Evolutionary conservation across 2,113 vertebrate genomes (phyloP).

Genomic region (Geococcyx californianus): DNA sequence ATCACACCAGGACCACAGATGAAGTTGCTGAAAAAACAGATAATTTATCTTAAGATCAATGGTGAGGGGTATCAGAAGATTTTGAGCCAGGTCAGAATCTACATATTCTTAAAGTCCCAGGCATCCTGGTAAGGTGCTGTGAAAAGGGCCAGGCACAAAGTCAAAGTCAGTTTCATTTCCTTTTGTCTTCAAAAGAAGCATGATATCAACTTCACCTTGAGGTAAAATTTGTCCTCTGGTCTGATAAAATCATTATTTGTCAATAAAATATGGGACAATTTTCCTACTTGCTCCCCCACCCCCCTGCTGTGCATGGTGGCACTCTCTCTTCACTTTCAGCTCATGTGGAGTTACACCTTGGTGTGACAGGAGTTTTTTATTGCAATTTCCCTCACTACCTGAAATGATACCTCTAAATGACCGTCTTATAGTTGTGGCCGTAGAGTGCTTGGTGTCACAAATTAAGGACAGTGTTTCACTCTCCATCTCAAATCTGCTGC

Average conservation of each 20-base stretch:
- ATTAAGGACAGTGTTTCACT: background rate
- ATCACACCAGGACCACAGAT: background rate
- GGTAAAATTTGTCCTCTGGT: background rate
- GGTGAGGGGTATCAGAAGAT: background rate
- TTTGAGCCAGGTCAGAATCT: background rate
- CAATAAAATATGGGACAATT: background rate
- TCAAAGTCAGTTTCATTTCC: background rate
- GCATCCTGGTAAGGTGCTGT: background rate
- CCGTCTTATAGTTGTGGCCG: background rate
- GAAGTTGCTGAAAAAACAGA: background rate
- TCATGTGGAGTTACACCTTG: background rate
- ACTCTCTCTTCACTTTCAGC: background rate
- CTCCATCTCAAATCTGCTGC: background rate
- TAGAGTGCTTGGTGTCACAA: background rate
- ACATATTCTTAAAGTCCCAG: background rate
- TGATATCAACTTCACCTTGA: background rate
- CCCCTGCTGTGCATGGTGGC: background rate
- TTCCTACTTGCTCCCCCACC: background rate
- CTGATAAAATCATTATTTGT: slow-evolving; percentile 23
- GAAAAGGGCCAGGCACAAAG: background rate
- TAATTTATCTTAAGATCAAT: background rate
- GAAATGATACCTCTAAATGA: background rate
- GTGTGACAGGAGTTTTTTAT: background rate
- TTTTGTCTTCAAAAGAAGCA: background rate
- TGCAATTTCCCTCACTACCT: background rate